Conservation (phyloP, 2,888 invertebrate species). For the Marronus borbonicus region DNA sequence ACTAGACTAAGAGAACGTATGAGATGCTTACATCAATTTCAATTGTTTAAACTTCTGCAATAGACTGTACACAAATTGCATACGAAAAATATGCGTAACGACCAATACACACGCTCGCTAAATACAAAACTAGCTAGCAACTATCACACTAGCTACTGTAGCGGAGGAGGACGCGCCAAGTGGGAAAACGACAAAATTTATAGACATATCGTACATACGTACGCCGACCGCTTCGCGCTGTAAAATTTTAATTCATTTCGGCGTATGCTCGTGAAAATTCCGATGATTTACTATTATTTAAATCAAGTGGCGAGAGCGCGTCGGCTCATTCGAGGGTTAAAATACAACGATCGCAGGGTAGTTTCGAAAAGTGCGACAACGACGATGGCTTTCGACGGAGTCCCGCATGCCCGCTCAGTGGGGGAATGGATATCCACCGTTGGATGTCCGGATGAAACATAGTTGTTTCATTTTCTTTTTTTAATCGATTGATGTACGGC, state of each 20-base stretch:
- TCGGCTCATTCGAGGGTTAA: slow-evolving; percentile 19
- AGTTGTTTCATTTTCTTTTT: neutral
- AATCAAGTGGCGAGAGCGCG: slow-evolving; percentile 14
- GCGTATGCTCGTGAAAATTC: slow-evolving; percentile 30
- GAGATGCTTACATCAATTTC: no score
- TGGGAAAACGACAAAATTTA: slow-evolving; percentile 23
- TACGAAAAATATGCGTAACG: neutral
- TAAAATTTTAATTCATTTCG: slow-evolving; percentile 38
- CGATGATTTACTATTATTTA: slow-evolving; percentile 34
- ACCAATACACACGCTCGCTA: neutral
- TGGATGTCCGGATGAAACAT: neutral
- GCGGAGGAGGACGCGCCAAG: neutral
- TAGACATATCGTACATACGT: neutral
- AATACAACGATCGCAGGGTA: slow-evolving; percentile 19
- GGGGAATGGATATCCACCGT: neutral
- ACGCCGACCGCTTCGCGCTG: slow-evolving; percentile 1
- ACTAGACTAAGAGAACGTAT: no score
- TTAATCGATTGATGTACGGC: neutral
- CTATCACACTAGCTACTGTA: neutral
- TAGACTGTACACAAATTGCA: no score
- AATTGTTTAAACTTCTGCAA: no score
- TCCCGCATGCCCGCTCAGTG: neutral
- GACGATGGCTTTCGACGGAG: no score
- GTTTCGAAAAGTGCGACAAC: slow-evolving; percentile 18
- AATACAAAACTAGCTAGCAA: neutral